Base-by-base conservation (phyloP, 2,797 vertebrate species). In the Coregonus suidteri region DNA sequence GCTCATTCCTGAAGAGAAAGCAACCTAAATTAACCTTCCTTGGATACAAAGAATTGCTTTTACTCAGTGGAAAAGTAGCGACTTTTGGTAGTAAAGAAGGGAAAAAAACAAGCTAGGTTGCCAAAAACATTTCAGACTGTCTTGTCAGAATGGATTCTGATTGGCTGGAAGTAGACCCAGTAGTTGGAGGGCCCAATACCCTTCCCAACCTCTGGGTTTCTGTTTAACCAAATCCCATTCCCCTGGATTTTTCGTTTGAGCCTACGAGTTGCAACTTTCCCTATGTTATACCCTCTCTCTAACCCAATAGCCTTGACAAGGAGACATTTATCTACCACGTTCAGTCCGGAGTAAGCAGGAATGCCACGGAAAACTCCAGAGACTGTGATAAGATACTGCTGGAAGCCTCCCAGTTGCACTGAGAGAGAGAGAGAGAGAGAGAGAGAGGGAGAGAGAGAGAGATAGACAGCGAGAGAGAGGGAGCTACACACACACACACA, bases 161-260 rank as follows among this genome's bases (percentile, higher is more conserved):
- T 88, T 86, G 86, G 84, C 81, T 81, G 75, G 62, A 3, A 52
- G 64, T 16, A 37, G 74, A 54, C 71, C 66, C 56, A 52, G 53
- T 65, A 20, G 4, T 41, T 62, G 53, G 72, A 74, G 73, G n/a
- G 68, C 75, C 78, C 78, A 81, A 76, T 82, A 77, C 73, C 73
- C 75, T 47, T 77, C 34, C 65, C 68, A 62, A 67, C 56, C 69
- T 74, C 71, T 41, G 53, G 69, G 59, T 82, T 67, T 65, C 67
- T 51, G 66, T 77, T 77, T 11, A 62, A 25, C n/a, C 34, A 77
- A 11, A 69, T 18, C 15, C 25, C 54, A 41, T 68, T 56, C 71
- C 76, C 51, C 59, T 76, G 30, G 66, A 67, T 34, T 35, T 74
- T 82, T 73, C 52, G 51, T 31, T 31, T 16, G 71, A 56, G 25